Conservation (phyloP, 1,140 invertebrate species). For the Schlechtendalia chinensis region DNA sequence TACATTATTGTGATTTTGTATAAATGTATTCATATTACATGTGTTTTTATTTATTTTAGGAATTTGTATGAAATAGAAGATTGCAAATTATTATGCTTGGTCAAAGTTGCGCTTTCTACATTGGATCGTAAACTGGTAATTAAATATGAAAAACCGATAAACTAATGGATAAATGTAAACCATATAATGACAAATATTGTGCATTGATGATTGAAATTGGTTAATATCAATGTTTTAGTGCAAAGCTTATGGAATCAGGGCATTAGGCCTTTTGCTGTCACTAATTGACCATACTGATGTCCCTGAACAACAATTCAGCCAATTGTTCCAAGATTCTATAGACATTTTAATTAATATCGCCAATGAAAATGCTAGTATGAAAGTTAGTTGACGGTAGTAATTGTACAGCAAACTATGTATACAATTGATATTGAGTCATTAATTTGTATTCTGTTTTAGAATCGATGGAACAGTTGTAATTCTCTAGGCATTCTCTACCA, state of each 20-base stretch:
- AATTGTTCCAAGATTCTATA: constrained; percentile 3
- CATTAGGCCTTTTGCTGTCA: constrained; percentile 33
- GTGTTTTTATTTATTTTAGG: constrained; percentile 2
- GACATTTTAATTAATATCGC: constrained; percentile 36
- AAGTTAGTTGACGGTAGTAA: constrained; percentile 2
- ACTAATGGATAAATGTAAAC: background rate
- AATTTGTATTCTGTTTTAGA: constrained; percentile 15
- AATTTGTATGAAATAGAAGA: constrained; percentile 38
- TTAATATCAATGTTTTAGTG: constrained; percentile 10
- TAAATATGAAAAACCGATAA: background rate
- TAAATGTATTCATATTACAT: too few species aligned
- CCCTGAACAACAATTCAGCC: background rate
- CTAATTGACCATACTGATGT: constrained; percentile 28
- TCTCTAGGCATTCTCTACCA: constrained; percentile 34
- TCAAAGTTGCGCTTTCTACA: constrained; percentile 23
- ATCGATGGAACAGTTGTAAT: constrained; percentile 45
- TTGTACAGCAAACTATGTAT: background rate
- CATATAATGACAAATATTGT: background rate
- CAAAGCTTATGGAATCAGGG: constrained; percentile 36
- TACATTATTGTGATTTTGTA: too few species aligned
- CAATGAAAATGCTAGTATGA: constrained; percentile 42
- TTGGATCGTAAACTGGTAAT: constrained; percentile 39
- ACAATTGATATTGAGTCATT: background rate
- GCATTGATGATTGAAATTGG: too few species aligned
- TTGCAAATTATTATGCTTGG: constrained; percentile 4